phyloP scores from a whole-genome alignment of 2,888 invertebrate species.

The Ischnus inquisitorius region DNA sequence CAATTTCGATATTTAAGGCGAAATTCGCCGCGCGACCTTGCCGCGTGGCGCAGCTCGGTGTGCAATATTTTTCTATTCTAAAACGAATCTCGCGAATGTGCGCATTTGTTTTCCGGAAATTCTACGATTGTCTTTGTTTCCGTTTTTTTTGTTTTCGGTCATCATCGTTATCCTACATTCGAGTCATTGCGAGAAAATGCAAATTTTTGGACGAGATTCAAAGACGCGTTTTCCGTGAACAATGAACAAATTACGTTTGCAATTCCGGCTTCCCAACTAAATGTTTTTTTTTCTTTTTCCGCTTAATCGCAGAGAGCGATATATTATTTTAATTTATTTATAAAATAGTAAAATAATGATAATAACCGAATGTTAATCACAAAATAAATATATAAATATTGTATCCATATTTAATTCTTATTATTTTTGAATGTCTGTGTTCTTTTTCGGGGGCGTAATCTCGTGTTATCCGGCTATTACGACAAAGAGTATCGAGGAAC shows the following conservation, averaged over 20 bases:
- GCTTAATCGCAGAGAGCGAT: not conserved
- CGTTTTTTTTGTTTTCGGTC: conserved; percentile 24
- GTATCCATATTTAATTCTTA: not conserved
- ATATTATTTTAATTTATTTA: too few relatives aligned
- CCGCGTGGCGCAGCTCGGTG: conserved; percentile 49
- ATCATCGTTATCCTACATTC: conserved; percentile 1
- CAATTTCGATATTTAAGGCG: conserved; percentile 29
- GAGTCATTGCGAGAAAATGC: conserved; percentile 38
- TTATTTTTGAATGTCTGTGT: not conserved
- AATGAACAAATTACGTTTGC: conserved; percentile 2
- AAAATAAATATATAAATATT: too few relatives aligned
- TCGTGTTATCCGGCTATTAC: not conserved
- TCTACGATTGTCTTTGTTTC: conserved; percentile 10
- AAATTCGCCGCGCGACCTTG: conserved; percentile 53
- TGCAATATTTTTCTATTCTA: conserved; percentile 22
- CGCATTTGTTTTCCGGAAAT: not conserved
- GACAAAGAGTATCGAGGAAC: not conserved
- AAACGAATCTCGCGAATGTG: not conserved
- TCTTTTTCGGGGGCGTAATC: not conserved
- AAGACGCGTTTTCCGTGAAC: conserved; percentile 32
- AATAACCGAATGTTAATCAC: too few relatives aligned
- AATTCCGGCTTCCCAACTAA: conserved; percentile 41
- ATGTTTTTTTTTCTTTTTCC: not conserved
- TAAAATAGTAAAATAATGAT: too few relatives aligned
- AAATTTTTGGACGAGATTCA: conserved; percentile 60